phyloP scores from a whole-genome alignment of 2,797 vertebrate genomes.

The Coendou prehensilis region DNA sequence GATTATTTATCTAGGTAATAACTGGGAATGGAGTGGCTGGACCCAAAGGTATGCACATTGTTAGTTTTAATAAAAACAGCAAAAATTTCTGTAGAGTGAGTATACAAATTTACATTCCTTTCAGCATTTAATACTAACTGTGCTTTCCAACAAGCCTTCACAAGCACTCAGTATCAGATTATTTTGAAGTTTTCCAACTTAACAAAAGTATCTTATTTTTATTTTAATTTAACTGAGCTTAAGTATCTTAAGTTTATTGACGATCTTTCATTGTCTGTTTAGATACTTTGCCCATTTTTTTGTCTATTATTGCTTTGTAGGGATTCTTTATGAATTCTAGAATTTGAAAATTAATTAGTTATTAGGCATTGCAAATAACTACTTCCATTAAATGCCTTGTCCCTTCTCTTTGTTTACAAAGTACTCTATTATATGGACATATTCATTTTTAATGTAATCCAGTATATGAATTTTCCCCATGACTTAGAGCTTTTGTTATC shows the following conservation, averaged over 20 bases:
- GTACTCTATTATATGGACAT: not conserved
- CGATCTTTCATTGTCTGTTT: not conserved
- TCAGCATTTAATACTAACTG: not conserved
- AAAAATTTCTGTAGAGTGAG: not conserved
- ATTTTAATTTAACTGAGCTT: not conserved
- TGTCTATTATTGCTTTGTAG: not conserved
- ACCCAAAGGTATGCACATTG: not conserved
- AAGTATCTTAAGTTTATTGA: not conserved
- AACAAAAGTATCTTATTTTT: not conserved
- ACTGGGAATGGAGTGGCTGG: not conserved
- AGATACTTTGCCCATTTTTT: not conserved
- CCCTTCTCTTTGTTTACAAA: not conserved
- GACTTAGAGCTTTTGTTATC: not conserved
- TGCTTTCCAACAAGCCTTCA: not conserved
- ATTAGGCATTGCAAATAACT: not conserved
- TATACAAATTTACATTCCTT: not conserved
- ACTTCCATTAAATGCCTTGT: not conserved
- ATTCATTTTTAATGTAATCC: slow-evolving; percentile 4
- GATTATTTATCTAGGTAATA: not conserved
- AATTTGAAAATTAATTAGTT: not conserved
- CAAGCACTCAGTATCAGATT: not conserved
- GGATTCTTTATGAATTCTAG: not conserved
- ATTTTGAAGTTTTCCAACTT: slow-evolving; percentile 15
- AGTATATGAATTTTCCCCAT: not conserved
- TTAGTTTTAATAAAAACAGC: not conserved